Base-by-base conservation (phyloP, 1,140 invertebrate genomes). In the Drosophila sechellia region DNA sequence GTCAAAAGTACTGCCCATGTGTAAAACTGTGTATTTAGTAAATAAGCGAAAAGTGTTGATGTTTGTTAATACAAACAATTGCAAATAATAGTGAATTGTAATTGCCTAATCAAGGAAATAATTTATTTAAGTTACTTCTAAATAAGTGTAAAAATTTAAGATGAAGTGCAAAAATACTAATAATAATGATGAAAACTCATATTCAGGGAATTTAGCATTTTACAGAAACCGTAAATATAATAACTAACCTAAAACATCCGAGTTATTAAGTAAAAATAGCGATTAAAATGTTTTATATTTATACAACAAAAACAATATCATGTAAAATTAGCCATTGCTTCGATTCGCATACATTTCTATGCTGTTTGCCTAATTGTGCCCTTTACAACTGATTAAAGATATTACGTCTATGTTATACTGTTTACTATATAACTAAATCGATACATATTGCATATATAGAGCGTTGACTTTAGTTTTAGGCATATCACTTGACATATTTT, bases 151-250 rank as follows among this genome's bases (percentile, higher is more conserved):
- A 27, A 57, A 31, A 68, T 15, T 2, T 17, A 55, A 42, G 58
- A 53, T 20, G 11, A 49, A 31, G 35, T n/a, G 27, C 35, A 25
- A 13, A 27, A 43, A 56, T 70, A 64, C 48, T 75, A 71, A 57
- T 71, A 64, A 58, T 86, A 81, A 83, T 85, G 71, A 86, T 79
- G 68, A 83, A 71, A 91, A 91, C 81, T 90, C 90, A 91, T 91
- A 90, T 92, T 92, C 90, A 92, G 90, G 90, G 90, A 92, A 90
- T 89, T 91, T 90, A 92, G 90, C 90, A 92, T 92, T 92, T 92
- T 92, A 86, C 81, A 89, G 58, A 79, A 70, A 69, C 57, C 59
- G 27, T 72, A 64, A 56, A 39, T 57, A 56, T 53, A 75, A 81
- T 65, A 69, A 70, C 22, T 54, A 71, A 65, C 46, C 58, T 54